These are phyloP conservation scores for Stenurella melanura DNA, from an alignment of 2,888 invertebrate species.

Conservation along the genomic window DNA sequence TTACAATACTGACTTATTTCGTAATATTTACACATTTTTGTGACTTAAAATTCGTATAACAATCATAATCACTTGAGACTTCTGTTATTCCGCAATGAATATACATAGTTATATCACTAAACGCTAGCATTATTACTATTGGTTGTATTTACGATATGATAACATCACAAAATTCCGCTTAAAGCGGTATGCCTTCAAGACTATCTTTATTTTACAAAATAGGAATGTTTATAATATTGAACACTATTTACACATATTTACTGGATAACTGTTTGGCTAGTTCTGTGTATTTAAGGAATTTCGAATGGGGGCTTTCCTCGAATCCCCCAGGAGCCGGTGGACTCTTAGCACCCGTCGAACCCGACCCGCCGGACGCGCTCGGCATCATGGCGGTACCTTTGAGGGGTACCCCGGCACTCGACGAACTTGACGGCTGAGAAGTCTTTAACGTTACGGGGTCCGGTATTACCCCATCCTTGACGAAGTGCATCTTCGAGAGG, in stretches of 20 bases:
- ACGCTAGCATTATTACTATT: constrained; percentile 64
- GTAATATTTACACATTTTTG: constrained; percentile 69
- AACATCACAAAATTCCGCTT: constrained; percentile 82
- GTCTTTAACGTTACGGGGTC: constrained; percentile 82
- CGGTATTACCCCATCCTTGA: constrained; percentile 91
- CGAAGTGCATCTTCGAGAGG: constrained; percentile 95
- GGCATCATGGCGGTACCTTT: constrained; percentile 63
- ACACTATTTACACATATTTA: constrained; percentile 88
- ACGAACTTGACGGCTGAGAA: constrained; percentile 48
- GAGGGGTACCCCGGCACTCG: constrained; percentile 64
- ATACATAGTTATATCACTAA: constrained; percentile 62
- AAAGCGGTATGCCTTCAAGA: constrained; percentile 65
- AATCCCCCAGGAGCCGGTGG: constrained; percentile 75
- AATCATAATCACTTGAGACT: constrained; percentile 72
- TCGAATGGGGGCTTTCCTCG: constrained; percentile 96
- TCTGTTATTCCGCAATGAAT: constrained; percentile 68
- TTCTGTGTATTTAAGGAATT: constrained; percentile 98
- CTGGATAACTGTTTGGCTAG: constrained; percentile 98
- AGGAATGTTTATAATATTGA: constrained; percentile 60
- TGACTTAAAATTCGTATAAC: constrained; percentile 73
- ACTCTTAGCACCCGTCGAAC: constrained; percentile 66
- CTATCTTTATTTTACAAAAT: constrained; percentile 63
- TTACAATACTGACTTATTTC: constrained; percentile 72
- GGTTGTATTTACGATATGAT: constrained; percentile 80
- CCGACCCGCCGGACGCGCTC: constrained; percentile 61